A percentile compares a stretch with the other conserved stretches of the same genome.
These are phyloP conservation scores for Decapterus maruadsi DNA, from an alignment of 2,797 vertebrate genomes.

Conservation along the genomic window DNA sequence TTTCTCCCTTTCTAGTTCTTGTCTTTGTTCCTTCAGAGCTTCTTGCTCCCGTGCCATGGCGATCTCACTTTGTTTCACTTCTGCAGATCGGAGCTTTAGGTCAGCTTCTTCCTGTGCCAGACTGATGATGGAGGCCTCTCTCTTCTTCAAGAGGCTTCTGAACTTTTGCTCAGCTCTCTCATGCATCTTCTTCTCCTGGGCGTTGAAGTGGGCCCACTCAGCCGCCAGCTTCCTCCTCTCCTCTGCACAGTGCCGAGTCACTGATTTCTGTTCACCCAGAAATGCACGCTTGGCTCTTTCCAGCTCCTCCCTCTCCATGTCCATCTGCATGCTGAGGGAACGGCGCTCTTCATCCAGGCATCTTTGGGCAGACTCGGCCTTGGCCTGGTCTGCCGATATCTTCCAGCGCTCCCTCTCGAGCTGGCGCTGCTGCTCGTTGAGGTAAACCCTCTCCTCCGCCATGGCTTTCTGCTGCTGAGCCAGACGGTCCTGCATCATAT, in stretches of 20 bases:
- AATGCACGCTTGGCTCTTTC: slow-evolving; percentile 90
- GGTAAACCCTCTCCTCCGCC: slow-evolving; percentile 86
- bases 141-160: slow-evolving; percentile 86
- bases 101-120: slow-evolving; percentile 93
- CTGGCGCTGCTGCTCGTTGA: slow-evolving; percentile 90
- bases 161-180: slow-evolving; percentile 84
- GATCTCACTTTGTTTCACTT: slow-evolving; percentile 86
- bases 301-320: slow-evolving; percentile 91
- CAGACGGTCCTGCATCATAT: slow-evolving; percentile 89
- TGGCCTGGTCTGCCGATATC: slow-evolving; percentile 87
- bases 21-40: slow-evolving; percentile 82
- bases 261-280: slow-evolving; percentile 90
- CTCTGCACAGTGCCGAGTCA: slow-evolving; percentile 89
- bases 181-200: slow-evolving; percentile 85
- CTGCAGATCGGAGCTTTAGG: slow-evolving; percentile 84
- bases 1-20: slow-evolving; percentile 88
- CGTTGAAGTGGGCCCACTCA: slow-evolving; percentile 88
- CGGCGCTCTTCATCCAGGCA: slow-evolving; percentile 90
- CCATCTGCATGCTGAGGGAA: slow-evolving; percentile 85
- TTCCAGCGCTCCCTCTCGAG: slow-evolving; percentile 95
- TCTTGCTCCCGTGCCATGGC: slow-evolving; percentile 81
- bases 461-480: slow-evolving; percentile 89
- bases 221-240: slow-evolving; percentile 87
- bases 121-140: slow-evolving; percentile 89
- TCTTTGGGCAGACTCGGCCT: slow-evolving; percentile 86